Conservation (phyloP, 1,140 invertebrate genomes). For the Drosophila sturtevanti region DNA sequence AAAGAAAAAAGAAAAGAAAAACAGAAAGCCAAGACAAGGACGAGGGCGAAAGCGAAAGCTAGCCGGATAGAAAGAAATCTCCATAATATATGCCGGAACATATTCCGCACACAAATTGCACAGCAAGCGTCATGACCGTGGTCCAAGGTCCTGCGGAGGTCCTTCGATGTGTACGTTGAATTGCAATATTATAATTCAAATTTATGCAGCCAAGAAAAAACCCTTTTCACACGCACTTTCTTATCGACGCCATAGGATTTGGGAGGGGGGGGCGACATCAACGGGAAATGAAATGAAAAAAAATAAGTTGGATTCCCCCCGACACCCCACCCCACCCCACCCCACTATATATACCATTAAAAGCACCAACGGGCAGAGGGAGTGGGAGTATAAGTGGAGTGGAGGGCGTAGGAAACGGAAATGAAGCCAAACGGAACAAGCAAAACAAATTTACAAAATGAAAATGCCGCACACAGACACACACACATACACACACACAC, state of each 20-base stretch:
- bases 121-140: slow-evolving; percentile 50
- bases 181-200: slow-evolving; percentile 79
- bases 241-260: slow-evolving; percentile 67
- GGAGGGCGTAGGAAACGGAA: slow-evolving; percentile 57
- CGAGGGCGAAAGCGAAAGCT: not conserved
- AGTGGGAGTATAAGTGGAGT: not conserved
- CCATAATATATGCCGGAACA: slow-evolving; percentile 82
- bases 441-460: slow-evolving; percentile 81
- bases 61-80: slow-evolving; percentile 62
- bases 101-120: slow-evolving; percentile 82
- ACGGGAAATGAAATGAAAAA: slow-evolving; percentile 46
- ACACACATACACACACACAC: not conserved
- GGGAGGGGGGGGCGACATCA: slow-evolving; percentile 8
- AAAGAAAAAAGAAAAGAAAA: too few relatives aligned
- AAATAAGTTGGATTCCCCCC: not conserved
- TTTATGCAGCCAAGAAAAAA: slow-evolving; percentile 69
- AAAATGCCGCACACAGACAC: slow-evolving; percentile 65
- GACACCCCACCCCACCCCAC: too few relatives aligned
- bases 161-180: slow-evolving; percentile 17
- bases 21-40: too few relatives aligned
- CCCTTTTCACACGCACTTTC: slow-evolving; percentile 81
- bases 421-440: slow-evolving; percentile 80
- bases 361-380: not conserved
- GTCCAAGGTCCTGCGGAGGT: slow-evolving; percentile 23
- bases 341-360: not conserved